These are phyloP conservation scores for Nebria ingens DNA, from an alignment of 1,140 invertebrate species.

Conservation along the genomic window DNA sequence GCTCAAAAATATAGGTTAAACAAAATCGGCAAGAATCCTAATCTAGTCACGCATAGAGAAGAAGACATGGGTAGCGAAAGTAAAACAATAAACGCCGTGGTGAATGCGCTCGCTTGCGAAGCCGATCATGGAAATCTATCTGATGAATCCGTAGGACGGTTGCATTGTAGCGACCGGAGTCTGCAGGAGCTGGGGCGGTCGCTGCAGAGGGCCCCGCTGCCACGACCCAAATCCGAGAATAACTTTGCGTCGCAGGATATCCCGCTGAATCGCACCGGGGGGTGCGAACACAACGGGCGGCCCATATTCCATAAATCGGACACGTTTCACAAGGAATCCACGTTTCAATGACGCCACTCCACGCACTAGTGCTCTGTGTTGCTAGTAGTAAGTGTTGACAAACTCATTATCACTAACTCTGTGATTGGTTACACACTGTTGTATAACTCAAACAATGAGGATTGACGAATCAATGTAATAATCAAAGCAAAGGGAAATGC, in stretches of 20 bases:
- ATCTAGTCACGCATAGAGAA: slow-evolving; percentile 84
- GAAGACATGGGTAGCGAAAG: slow-evolving; percentile 78
- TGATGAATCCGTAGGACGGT: slow-evolving; percentile 57
- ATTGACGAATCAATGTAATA: too few species aligned
- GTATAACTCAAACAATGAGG: too few species aligned
- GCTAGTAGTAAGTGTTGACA: slow-evolving; percentile 1
- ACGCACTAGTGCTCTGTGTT: slow-evolving; percentile 48
- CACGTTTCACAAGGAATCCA: slow-evolving; percentile 54
- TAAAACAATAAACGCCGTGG: slow-evolving; percentile 83
- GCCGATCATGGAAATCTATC: slow-evolving; percentile 70
- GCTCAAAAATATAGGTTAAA: slow-evolving; percentile 61
- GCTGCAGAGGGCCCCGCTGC: slow-evolving; percentile 46
- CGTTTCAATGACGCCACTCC: slow-evolving; percentile 67
- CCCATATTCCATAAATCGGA: slow-evolving; percentile 70
- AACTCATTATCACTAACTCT: not conserved
- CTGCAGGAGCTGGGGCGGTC: slow-evolving; percentile 55
- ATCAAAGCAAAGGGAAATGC: too few species aligned
- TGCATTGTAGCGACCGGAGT: slow-evolving; percentile 49
- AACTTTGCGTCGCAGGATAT: slow-evolving; percentile 61
- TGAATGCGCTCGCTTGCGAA: slow-evolving; percentile 79
- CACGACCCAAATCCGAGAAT: slow-evolving; percentile 72
- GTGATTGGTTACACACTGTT: not conserved
- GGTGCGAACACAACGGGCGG: slow-evolving; percentile 40
- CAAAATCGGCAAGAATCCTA: slow-evolving; percentile 98
- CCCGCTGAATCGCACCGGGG: slow-evolving; percentile 29